phyloP scores from a whole-genome alignment of 2,888 invertebrate genomes.

The Spisula subtruncata region DNA sequence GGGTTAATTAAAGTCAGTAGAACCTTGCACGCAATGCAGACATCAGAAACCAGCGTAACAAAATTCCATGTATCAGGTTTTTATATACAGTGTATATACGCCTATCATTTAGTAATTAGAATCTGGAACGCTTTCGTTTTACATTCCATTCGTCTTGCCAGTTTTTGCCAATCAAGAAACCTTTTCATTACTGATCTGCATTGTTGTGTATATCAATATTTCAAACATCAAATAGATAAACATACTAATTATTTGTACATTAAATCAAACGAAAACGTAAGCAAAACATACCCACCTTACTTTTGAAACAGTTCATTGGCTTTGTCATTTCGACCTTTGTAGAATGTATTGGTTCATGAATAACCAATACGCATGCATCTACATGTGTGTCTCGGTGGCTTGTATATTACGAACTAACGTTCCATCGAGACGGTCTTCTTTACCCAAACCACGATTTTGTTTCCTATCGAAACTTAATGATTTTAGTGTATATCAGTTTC shows the following conservation, averaged over 20 bases:
- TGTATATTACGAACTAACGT: too few relatives aligned
- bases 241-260: too few relatives aligned
- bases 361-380: too few relatives aligned
- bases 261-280: too few relatives aligned
- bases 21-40: background rate
- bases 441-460: too few relatives aligned
- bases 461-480: too few relatives aligned
- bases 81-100: background rate
- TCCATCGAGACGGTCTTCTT: too few relatives aligned
- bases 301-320: background rate
- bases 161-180: conserved; percentile 1
- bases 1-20: background rate
- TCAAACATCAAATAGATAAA: background rate
- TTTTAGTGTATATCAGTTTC: too few relatives aligned
- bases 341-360: too few relatives aligned
- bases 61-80: background rate
- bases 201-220: background rate
- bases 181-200: background rate
- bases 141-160: background rate
- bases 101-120: conserved; percentile 8
- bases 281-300: background rate
- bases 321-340: too few relatives aligned
- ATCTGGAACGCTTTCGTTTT: background rate
- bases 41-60: background rate
- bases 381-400: too few relatives aligned